Conservation (phyloP, 1,140 invertebrate genomes). For the Drosophila chauvacae region DNA sequence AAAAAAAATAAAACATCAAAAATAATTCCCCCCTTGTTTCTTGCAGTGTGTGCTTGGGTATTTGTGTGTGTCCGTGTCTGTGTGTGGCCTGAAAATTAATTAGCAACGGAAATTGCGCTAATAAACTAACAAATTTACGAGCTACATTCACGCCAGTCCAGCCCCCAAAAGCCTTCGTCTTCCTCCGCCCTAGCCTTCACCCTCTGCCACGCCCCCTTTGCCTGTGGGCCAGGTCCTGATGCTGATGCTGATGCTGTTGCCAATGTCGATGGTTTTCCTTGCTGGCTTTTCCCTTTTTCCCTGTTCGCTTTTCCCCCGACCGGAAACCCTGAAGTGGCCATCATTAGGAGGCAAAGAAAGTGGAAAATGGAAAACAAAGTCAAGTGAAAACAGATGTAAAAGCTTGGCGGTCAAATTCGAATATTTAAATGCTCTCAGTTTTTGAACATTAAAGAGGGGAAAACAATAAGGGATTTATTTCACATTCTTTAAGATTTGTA, state of each 20-base stretch:
- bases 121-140: conserved; percentile 84
- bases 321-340: conserved; percentile 76
- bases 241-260: conserved; percentile 34
- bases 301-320: conserved; percentile 19
- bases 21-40: conserved; percentile 1
- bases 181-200: neutral
- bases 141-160: conserved; percentile 72
- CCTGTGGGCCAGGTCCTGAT: conserved; percentile 13
- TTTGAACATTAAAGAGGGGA: neutral
- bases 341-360: conserved; percentile 67
- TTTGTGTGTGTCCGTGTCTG: conserved; percentile 52
- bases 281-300: conserved; percentile 29
- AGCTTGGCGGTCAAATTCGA: neutral
- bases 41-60: conserved; percentile 7
- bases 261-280: conserved; percentile 32
- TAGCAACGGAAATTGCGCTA: conserved; percentile 83
- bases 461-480: neutral
- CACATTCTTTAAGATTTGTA: too few species aligned
- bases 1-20: too few species aligned
- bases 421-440: neutral
- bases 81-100: conserved; percentile 78
- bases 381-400: conserved; percentile 12
- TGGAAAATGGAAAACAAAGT: conserved; percentile 16
- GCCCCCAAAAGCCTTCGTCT: conserved; percentile 12
- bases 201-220: conserved; percentile 13